Evolutionary conservation across 2,888 invertebrate species (phyloP).

Genomic region (Tipula vernalis): DNA sequence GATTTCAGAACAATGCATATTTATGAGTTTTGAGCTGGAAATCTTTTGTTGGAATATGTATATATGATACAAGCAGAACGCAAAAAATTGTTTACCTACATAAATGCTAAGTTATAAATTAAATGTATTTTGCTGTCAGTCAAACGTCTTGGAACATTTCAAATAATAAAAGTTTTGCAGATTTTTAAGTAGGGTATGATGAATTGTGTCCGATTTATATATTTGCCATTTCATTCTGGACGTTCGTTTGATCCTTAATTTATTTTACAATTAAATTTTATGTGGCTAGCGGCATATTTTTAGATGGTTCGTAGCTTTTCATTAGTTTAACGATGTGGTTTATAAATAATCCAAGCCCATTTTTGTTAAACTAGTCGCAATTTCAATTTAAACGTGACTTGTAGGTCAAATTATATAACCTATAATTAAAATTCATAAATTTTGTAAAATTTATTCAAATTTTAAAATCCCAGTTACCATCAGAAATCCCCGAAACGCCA

Average conservation of each 20-base stretch:
- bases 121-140: too few relatives aligned
- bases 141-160: neutral
- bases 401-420: too few relatives aligned
- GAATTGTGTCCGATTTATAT: neutral
- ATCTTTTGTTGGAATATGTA: neutral
- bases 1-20: neutral
- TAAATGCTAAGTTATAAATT: neutral
- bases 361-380: too few relatives aligned
- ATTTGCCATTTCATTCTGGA: neutral
- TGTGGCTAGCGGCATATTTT: too few relatives aligned
- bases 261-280: neutral
- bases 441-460: too few relatives aligned
- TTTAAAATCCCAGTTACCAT: too few relatives aligned
- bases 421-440: too few relatives aligned
- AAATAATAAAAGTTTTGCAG: neutral
- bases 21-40: neutral
- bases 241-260: neutral
- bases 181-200: neutral
- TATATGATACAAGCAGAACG: neutral
- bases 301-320: too few relatives aligned
- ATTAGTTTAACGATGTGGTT: too few relatives aligned
- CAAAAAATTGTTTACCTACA: neutral
- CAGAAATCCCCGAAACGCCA: too few relatives aligned
- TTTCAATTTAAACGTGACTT: too few relatives aligned
- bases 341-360: too few relatives aligned